These are phyloP conservation scores for Bhutanitis thaidina DNA, from an alignment of 2,888 invertebrate species.

Conservation along the genomic window DNA sequence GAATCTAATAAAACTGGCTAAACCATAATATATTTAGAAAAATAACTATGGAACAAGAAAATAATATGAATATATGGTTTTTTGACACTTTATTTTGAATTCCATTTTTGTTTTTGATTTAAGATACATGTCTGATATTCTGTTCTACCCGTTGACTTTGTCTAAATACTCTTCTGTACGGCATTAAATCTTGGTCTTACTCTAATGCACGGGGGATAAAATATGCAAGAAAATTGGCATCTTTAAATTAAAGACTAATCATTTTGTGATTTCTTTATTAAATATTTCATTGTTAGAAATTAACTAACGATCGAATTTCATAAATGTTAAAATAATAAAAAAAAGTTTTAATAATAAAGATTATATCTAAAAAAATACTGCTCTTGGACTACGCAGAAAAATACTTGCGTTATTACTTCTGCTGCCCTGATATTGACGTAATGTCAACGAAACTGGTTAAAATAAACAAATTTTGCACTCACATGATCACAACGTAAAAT, in stretches of 20 bases:
- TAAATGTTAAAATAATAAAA: slow-evolving; percentile 70
- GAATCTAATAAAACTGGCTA: no score
- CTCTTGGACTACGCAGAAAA: slow-evolving; percentile 75
- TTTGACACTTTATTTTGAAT: no score
- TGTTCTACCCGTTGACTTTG: no score
- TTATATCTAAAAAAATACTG: slow-evolving; percentile 78
- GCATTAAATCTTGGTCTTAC: no score
- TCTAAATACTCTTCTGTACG: no score
- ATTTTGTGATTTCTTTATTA: slow-evolving; percentile 78
- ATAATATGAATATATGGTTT: no score
- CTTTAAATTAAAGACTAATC: slow-evolving; percentile 48
- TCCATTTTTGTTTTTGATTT: no score
- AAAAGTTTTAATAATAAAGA: slow-evolving; percentile 70
- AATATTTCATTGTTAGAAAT: slow-evolving; percentile 80
- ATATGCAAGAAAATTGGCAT: no score
- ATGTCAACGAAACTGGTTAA: slow-evolving; percentile 62
- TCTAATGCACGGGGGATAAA: no score
- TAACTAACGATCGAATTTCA: slow-evolving; percentile 78
- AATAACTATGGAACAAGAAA: no score
- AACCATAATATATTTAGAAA: no score
- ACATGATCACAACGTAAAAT: slow-evolving; percentile 78
- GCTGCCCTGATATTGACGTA: slow-evolving; percentile 67
- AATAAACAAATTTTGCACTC: slow-evolving; percentile 74
- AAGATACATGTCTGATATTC: no score
- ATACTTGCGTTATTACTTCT: slow-evolving; percentile 52